phyloP scores from a whole-genome alignment of 2,113 vertebrate species.

The Puntigrus tetrazona region DNA sequence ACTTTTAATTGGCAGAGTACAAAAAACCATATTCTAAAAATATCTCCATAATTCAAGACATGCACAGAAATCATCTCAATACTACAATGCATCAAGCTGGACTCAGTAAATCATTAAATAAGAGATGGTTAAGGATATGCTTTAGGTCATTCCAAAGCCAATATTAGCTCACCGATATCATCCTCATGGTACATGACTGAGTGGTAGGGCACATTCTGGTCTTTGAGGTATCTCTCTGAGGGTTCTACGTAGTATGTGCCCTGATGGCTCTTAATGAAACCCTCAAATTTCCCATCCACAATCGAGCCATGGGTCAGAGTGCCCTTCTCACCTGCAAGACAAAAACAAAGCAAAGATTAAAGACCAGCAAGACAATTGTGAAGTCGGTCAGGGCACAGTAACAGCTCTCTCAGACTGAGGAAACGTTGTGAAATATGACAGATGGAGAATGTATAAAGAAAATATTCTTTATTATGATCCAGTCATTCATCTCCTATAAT shows the following conservation, averaged over 20 bases:
- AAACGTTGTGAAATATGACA: not conserved
- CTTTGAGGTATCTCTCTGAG: slow-evolving; percentile 89
- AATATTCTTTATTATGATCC: not conserved
- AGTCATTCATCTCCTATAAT: not conserved
- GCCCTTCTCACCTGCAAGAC: slow-evolving; percentile 84
- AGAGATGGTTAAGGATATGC: not conserved
- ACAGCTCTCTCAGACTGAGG: not conserved
- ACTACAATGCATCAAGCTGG: not conserved
- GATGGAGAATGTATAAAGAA: not conserved
- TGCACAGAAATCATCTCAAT: not conserved
- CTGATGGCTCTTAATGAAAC: slow-evolving; percentile 89
- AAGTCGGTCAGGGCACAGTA: not conserved
- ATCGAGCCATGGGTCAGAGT: slow-evolving; percentile 91
- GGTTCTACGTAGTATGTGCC: slow-evolving; percentile 96
- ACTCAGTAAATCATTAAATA: not conserved
- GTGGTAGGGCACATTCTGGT: slow-evolving; percentile 82
- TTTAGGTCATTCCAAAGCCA: not conserved
- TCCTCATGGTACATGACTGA: slow-evolving; percentile 98
- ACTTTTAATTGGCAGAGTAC: not conserved
- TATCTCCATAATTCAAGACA: not conserved
- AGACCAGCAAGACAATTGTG: not conserved
- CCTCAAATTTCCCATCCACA: slow-evolving; percentile 92
- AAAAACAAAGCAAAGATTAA: slow-evolving; percentile 34
- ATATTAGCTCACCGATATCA: slow-evolving; percentile 87
- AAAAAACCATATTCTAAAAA: not conserved